Percentiles rank a stretch among this genome's conserved stretches.
Evolutionary conservation across 2,888 invertebrate species (phyloP).

Genomic region (Nebria salina): DNA sequence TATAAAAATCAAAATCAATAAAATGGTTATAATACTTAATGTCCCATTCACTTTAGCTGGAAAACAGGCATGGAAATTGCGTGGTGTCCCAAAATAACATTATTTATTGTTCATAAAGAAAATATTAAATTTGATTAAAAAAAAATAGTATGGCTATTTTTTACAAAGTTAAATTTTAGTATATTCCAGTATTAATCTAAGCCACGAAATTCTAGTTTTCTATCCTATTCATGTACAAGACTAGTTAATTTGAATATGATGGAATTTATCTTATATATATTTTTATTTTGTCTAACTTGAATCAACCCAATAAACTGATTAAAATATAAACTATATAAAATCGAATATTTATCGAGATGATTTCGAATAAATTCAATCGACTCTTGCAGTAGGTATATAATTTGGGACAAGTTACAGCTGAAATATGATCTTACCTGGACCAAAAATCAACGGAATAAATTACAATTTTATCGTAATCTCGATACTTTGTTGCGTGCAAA

Average conservation of each 20-base stretch:
- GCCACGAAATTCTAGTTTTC: too few relatives aligned
- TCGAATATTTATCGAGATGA: not conserved
- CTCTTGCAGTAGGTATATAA: not conserved
- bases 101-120: too few relatives aligned
- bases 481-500: not conserved
- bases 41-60: not conserved
- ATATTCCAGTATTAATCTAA: too few relatives aligned
- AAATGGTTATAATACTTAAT: not conserved
- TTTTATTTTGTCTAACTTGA: too few relatives aligned
- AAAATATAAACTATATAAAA: not conserved
- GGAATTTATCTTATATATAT: too few relatives aligned
- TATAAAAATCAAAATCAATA: not conserved
- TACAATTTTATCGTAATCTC: not conserved
- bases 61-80: not conserved
- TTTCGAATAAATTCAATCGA: not conserved
- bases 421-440: not conserved
- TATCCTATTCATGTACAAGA: too few relatives aligned
- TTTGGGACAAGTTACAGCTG: not conserved
- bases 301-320: too few relatives aligned
- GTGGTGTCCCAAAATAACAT: not conserved
- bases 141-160: too few relatives aligned
- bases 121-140: too few relatives aligned
- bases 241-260: too few relatives aligned
- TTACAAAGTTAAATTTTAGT: too few relatives aligned
- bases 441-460: not conserved